These are phyloP conservation scores for Cataglyphis cursor DNA, from an alignment of 2,888 invertebrate genomes.

Conservation along the genomic window DNA sequence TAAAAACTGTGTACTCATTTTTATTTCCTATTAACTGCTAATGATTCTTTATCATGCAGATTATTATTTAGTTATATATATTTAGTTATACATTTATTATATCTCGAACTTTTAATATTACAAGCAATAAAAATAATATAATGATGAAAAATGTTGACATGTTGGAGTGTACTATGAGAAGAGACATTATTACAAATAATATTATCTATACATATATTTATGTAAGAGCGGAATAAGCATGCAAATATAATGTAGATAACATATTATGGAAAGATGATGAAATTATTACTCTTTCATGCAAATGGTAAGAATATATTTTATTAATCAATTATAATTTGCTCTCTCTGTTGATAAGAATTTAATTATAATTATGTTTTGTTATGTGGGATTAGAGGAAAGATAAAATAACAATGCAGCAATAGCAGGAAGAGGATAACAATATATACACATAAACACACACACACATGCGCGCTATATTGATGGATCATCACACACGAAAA, in stretches of 20 bases:
- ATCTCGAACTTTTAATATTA: background rate
- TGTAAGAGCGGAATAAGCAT: conserved; percentile 22
- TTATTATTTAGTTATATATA: background rate
- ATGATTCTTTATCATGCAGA: background rate
- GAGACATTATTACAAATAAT: background rate
- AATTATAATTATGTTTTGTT: background rate
- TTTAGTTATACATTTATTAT: background rate
- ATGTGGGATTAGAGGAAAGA: background rate
- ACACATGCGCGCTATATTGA: conserved; percentile 5
- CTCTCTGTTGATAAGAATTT: background rate
- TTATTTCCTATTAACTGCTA: background rate
- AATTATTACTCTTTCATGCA: conserved; percentile 7
- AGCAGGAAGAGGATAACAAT: conserved; percentile 27
- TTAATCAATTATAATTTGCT: background rate
- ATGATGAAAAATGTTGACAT: background rate
- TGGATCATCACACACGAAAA: conserved; percentile 26
- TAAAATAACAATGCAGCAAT: conserved; percentile 1
- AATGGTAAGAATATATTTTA: background rate
- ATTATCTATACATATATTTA: background rate
- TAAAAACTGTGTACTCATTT: conserved; percentile 18
- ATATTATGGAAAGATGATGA: background rate
- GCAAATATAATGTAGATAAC: conserved; percentile 5
- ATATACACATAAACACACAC: background rate
- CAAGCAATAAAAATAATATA: background rate
- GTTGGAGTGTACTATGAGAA: background rate